phyloP scores from a whole-genome alignment of 2,113 vertebrate genomes.

The Phyllostomus discolor region DNA sequence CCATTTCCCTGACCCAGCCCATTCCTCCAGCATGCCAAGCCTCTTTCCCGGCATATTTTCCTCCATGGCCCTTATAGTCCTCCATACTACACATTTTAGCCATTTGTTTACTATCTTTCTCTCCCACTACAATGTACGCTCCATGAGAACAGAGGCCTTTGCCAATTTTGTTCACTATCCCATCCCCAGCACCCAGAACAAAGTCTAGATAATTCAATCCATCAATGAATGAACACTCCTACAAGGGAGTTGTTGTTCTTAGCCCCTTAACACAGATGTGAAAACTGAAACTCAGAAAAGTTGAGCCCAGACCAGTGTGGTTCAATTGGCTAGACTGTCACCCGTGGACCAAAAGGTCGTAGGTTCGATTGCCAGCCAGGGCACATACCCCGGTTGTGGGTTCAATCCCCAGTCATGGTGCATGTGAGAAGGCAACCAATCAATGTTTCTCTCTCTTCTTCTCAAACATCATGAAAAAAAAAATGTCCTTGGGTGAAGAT shows the following conservation, averaged over 20 bases:
- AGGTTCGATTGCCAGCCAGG: no score
- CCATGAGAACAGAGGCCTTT: background rate
- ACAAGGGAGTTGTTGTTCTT: background rate
- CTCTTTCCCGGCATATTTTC: background rate
- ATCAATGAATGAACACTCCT: background rate
- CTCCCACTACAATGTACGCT: background rate
- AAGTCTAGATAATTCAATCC: background rate
- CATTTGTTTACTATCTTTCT: background rate
- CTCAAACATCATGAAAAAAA: no score
- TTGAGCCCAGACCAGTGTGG: no score
- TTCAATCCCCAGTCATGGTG: no score
- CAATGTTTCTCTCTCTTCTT: no score
- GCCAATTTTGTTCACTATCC: background rate
- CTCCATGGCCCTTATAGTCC: background rate
- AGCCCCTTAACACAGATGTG: background rate
- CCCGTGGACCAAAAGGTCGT: no score
- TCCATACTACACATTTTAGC: background rate
- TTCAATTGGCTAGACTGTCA: no score
- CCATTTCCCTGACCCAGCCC: background rate
- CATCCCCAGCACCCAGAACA: background rate
- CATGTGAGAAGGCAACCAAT: no score
- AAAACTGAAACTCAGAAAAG: constrained; percentile 16
- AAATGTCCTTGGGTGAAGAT: no score
- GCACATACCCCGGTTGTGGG: no score
- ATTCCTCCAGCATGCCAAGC: no score